These are phyloP conservation scores for Pseudochirops corinnae DNA, from an alignment of 2,797 vertebrate genomes.

Conservation along the genomic window DNA sequence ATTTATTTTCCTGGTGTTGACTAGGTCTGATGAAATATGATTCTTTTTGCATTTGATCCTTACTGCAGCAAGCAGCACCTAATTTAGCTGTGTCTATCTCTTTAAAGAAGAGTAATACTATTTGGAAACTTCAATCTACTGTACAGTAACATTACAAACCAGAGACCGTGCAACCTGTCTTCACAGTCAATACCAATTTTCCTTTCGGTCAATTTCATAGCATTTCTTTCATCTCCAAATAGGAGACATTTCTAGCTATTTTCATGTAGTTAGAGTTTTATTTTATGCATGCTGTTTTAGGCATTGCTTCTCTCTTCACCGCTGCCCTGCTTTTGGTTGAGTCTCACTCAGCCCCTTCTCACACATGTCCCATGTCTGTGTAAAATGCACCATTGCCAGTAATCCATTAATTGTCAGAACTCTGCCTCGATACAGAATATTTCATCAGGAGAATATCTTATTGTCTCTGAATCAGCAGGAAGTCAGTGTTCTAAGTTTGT, in stretches of 20 bases:
- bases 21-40: slow-evolving; percentile 89
- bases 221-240: slow-evolving; percentile 81
- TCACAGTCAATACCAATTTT: slow-evolving; percentile 85
- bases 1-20: slow-evolving; percentile 90
- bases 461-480: slow-evolving; percentile 63
- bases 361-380: slow-evolving; percentile 44
- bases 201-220: slow-evolving; percentile 79
- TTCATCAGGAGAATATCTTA: slow-evolving; percentile 51
- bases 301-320: slow-evolving; percentile 58
- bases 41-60: slow-evolving; percentile 89
- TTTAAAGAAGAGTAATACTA: slow-evolving; percentile 89
- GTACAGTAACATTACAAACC: slow-evolving; percentile 84
- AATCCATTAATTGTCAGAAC: slow-evolving; percentile 71
- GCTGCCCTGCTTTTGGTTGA: slow-evolving; percentile 60
- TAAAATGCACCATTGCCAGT: slow-evolving; percentile 8
- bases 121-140: slow-evolving; percentile 89
- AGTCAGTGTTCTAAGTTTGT: not conserved
- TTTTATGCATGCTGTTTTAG: slow-evolving; percentile 72
- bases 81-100: slow-evolving; percentile 88
- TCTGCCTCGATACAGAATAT: slow-evolving; percentile 48
- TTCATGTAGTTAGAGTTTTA: slow-evolving; percentile 73
- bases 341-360: slow-evolving; percentile 24
- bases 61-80: slow-evolving; percentile 86
- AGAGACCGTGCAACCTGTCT: slow-evolving; percentile 82
- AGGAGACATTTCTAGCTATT: slow-evolving; percentile 70